A percentile compares a stretch with the other conserved stretches of the same genome.
Evolutionary conservation across 2,888 invertebrate genomes (phyloP).

Genomic region (Mactromeris polynyma): DNA sequence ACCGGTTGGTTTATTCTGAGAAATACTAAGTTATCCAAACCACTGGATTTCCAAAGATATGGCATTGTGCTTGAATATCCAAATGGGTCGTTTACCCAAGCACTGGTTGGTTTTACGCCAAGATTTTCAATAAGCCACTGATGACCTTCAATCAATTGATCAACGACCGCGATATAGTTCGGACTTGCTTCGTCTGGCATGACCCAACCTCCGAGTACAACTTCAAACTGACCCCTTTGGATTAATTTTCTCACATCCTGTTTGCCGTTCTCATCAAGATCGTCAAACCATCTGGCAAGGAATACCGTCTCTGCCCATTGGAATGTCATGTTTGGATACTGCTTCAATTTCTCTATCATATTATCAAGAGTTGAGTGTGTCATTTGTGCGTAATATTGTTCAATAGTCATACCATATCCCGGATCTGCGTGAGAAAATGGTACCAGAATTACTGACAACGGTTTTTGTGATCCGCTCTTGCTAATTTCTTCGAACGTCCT

Average conservation of each 20-base stretch:
- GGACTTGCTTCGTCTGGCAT: constrained; percentile 86
- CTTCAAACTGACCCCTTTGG: constrained; percentile 83
- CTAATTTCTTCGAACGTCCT: constrained; percentile 43
- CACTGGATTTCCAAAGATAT: constrained; percentile 85
- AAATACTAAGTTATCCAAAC: constrained; percentile 85
- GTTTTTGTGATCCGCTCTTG: constrained; percentile 41
- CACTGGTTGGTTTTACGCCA: constrained; percentile 88
- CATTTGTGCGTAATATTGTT: constrained; percentile 94
- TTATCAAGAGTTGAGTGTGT: constrained; percentile 95
- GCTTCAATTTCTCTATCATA: constrained; percentile 94
- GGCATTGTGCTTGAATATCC: constrained; percentile 86
- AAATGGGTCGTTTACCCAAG: constrained; percentile 87
- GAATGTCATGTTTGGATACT: constrained; percentile 91
- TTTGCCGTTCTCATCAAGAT: constrained; percentile 78
- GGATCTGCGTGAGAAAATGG: constrained; percentile 99
- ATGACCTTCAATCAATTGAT: constrained; percentile 86
- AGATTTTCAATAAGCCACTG: constrained; percentile 85
- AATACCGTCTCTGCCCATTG: constrained; percentile 87
- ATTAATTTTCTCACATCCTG: constrained; percentile 80
- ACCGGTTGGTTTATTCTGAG: constrained; percentile 91
- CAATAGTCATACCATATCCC: constrained; percentile 98
- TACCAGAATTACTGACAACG: constrained; percentile 90
- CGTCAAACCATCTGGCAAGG: constrained; percentile 86
- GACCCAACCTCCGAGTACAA: constrained; percentile 86
- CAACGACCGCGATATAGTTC: constrained; percentile 84